Evolutionary conservation across 1,140 invertebrate species (phyloP).

Genomic region (Drosophila persimilis): DNA sequence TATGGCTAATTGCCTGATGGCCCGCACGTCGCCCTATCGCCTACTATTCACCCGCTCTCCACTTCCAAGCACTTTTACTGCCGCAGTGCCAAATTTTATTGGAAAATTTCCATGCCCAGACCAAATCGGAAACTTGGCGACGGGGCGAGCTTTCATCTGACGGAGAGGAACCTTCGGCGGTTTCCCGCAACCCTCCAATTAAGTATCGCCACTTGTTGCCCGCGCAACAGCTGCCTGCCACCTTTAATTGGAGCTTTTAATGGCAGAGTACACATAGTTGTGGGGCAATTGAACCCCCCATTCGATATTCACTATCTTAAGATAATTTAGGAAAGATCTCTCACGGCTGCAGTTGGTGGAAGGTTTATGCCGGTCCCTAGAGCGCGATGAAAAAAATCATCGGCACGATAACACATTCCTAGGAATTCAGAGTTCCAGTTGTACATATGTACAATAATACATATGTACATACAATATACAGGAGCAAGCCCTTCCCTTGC

Average conservation of each 20-base stretch:
- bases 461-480: too few relatives aligned
- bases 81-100: slow-evolving; percentile 37
- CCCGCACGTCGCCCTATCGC: slow-evolving; percentile 46
- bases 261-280: slow-evolving; percentile 1
- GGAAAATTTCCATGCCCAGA: slow-evolving; percentile 49
- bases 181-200: slow-evolving; percentile 28
- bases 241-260: slow-evolving; percentile 42
- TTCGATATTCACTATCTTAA: slow-evolving; percentile 32
- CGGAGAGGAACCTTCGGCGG: neutral
- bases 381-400: too few relatives aligned
- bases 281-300: slow-evolving; percentile 23
- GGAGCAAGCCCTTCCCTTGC: neutral
- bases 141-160: neutral
- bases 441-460: too few relatives aligned
- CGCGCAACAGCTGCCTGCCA: slow-evolving; percentile 13
- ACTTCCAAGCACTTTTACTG: slow-evolving; percentile 21
- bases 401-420: neutral
- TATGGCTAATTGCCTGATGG: slow-evolving; percentile 60
- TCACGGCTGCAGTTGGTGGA: neutral
- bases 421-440: too few relatives aligned
- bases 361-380: too few relatives aligned
- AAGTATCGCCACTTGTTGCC: slow-evolving; percentile 34
- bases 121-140: neutral
- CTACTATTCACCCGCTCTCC: slow-evolving; percentile 19
- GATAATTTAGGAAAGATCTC: slow-evolving; percentile 42